Conservation (phyloP, 1,140 invertebrate species). For the Drosophila sechellia region DNA sequence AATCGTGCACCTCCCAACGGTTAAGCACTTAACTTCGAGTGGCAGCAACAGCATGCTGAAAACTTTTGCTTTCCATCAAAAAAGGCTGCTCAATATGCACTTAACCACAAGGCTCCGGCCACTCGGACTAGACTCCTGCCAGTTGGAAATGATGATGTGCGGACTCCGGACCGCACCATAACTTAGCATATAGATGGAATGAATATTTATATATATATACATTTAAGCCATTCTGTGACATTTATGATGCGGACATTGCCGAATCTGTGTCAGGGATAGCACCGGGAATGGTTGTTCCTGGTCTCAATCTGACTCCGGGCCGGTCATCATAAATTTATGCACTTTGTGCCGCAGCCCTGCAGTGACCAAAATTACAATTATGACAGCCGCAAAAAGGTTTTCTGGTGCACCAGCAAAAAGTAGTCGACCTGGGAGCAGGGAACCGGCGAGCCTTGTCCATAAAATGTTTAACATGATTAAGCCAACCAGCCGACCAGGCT, state of each 20-base stretch:
- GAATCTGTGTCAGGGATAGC: slow-evolving; percentile 67
- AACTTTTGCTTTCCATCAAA: slow-evolving; percentile 76
- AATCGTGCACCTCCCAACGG: slow-evolving; percentile 18
- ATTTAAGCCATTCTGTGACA: slow-evolving; percentile 55
- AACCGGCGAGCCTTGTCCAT: slow-evolving; percentile 49
- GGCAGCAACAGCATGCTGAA: slow-evolving; percentile 48
- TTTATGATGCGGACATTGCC: slow-evolving; percentile 55
- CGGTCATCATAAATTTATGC: slow-evolving; percentile 78
- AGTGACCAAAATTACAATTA: slow-evolving; percentile 83
- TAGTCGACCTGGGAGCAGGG: slow-evolving; percentile 13
- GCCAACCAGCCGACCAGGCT: slow-evolving; percentile 27
- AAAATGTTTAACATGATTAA: slow-evolving; percentile 82
- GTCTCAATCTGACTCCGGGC: slow-evolving; percentile 15
- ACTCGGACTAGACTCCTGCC: slow-evolving; percentile 49
- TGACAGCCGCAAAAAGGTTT: slow-evolving; percentile 83
- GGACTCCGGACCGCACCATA: slow-evolving; percentile 13
- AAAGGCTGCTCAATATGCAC: slow-evolving; percentile 57
- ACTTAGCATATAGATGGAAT: slow-evolving; percentile 26
- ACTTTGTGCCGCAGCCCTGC: slow-evolving; percentile 65
- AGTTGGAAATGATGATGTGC: slow-evolving; percentile 41
- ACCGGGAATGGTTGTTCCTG: slow-evolving; percentile 16
- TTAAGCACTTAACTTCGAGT: slow-evolving; percentile 58
- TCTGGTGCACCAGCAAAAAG: slow-evolving; percentile 79
- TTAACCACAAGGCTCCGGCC: slow-evolving; percentile 56
- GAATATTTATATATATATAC: slow-evolving; percentile 40